Conservation (phyloP, 2,113 vertebrate genomes). For the Myrmecobius fasciatus region DNA sequence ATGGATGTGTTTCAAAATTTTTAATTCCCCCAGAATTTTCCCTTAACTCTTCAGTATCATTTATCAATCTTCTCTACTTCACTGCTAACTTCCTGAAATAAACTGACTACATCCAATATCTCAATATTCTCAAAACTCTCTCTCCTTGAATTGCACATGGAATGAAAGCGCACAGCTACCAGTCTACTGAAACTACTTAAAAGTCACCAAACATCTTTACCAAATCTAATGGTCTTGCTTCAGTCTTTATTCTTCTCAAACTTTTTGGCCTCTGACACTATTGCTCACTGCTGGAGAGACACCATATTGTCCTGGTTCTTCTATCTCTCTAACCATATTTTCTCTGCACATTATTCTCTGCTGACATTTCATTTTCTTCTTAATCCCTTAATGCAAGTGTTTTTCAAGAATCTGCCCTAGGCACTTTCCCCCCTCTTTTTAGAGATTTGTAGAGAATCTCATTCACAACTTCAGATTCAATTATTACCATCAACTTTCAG, state of each 20-base stretch:
- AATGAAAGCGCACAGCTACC: neutral
- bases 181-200: neutral
- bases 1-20: neutral
- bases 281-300: neutral
- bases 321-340: neutral
- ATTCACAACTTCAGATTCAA: neutral
- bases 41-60: neutral
- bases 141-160: neutral
- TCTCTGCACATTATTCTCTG: neutral
- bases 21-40: neutral
- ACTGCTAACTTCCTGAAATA: neutral
- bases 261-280: neutral
- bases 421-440: neutral
- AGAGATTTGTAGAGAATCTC: neutral
- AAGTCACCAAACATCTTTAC: neutral
- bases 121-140: neutral
- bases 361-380: neutral
- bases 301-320: neutral
- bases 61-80: neutral
- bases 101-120: neutral
- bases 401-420: neutral
- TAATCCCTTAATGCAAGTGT: neutral
- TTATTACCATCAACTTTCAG: neutral
- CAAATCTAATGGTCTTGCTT: neutral
- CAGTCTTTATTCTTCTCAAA: neutral